Evolutionary conservation across 1,140 invertebrate species (phyloP).

Genomic region (Ctenoplectra terminalis): DNA sequence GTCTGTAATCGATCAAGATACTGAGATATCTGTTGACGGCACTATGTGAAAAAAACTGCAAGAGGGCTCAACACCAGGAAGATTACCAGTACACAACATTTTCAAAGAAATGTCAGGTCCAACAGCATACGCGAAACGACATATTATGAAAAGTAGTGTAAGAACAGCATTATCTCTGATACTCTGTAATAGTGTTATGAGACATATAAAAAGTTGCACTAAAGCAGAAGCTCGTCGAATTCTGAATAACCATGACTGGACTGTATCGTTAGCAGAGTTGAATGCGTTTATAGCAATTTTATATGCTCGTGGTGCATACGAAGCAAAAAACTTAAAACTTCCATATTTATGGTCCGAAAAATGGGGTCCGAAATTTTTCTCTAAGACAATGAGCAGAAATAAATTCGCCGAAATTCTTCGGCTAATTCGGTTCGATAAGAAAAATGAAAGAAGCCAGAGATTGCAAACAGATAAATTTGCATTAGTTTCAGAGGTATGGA

Average conservation of each 20-base stretch:
- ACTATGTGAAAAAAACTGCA: constrained; percentile 53
- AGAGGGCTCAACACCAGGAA: constrained; percentile 36
- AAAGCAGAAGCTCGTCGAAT: constrained; percentile 44
- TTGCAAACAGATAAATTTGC: too few species aligned
- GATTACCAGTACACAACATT: constrained; percentile 54
- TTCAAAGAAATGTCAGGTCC: constrained; percentile 57
- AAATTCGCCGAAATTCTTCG: too few species aligned
- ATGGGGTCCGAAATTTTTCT: too few species aligned
- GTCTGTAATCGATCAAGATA: constrained; percentile 7
- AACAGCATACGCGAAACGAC: constrained; percentile 56
- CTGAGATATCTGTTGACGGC: constrained; percentile 42
- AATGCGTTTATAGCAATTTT: constrained; percentile 40
- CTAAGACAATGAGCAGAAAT: too few species aligned
- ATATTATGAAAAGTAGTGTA: constrained; percentile 42
- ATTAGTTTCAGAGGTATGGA: too few species aligned
- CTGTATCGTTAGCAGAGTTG: constrained; percentile 27
- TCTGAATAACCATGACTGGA: constrained; percentile 27
- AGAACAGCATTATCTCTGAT: constrained; percentile 41
- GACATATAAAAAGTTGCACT: constrained; percentile 43
- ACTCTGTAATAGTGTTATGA: constrained; percentile 29
- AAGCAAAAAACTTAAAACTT: constrained; percentile 24
- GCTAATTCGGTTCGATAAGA: too few species aligned
- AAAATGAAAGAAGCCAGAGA: too few species aligned
- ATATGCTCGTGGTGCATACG: constrained; percentile 41
- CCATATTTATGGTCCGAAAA: too few species aligned